phyloP scores from a whole-genome alignment of 1,140 invertebrate genomes.

The Pseudomyrmex concolor region DNA sequence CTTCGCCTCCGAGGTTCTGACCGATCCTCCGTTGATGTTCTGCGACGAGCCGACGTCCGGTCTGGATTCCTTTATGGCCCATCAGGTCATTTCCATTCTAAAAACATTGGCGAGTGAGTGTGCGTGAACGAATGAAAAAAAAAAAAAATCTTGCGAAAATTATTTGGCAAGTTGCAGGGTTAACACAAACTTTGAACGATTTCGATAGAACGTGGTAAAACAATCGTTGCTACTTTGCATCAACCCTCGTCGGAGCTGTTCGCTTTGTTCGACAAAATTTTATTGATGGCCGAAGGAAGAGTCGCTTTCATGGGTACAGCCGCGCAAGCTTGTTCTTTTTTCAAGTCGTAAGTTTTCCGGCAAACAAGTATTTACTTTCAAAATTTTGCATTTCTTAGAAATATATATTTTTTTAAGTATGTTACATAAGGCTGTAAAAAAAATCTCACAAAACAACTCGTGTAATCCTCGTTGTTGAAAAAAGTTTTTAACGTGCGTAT shows the following conservation, averaged over 20 bases:
- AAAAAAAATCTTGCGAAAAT: not conserved
- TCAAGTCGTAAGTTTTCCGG: slow-evolving; percentile 89
- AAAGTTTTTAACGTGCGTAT: no score
- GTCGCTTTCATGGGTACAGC: slow-evolving; percentile 95
- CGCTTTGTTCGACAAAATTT: slow-evolving; percentile 95
- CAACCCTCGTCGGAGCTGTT: slow-evolving; percentile 98
- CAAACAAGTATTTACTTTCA: not conserved
- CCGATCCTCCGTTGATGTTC: slow-evolving; percentile 97
- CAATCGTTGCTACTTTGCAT: slow-evolving; percentile 97
- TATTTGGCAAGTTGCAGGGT: not conserved
- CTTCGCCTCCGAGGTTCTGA: slow-evolving; percentile 97
- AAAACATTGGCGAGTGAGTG: slow-evolving; percentile 89
- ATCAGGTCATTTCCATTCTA: slow-evolving; percentile 94
- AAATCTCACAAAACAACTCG: no score
- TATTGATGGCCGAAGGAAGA: slow-evolving; percentile 96
- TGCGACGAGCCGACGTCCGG: slow-evolving; percentile 98
- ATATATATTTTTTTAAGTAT: not conserved
- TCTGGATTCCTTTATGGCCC: slow-evolving; percentile 93
- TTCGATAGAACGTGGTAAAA: slow-evolving; percentile 89
- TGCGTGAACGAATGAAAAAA: no score
- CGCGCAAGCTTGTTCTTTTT: slow-evolving; percentile 92
- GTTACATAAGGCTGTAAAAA: no score
- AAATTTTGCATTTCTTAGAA: not conserved
- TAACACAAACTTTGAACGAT: not conserved
- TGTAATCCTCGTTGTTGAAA: no score